Evolutionary conservation across 2,888 invertebrate species (phyloP), one percentile per base, ranked within the genome.

Genomic region (Heliconius ethilla): DNA sequence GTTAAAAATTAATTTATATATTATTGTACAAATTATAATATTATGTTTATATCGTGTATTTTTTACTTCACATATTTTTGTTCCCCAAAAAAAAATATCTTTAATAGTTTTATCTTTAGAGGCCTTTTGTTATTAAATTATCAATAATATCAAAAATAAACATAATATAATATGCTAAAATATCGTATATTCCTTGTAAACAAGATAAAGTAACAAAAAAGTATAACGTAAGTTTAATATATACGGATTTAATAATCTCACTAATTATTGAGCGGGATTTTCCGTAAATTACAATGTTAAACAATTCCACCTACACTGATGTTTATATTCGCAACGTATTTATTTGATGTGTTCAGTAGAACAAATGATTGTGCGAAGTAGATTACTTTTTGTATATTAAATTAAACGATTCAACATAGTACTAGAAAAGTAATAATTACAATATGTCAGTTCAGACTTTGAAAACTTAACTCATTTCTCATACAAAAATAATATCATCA

Each of bases 201-300:
- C 25, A 63, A 13, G 1, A 15, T 7, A n/a, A 15, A 18, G 2
- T 25, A 4, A 7, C 72, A 72, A 72, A 72, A 70, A 59, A 15
- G 10, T 15, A 40, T 3, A 40, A 40, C 40, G 40, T 40, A 40
- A 11, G 40, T 11, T 40, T 9, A 40, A 11, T 67, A 33, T 33
- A 66, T 25, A 65, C 29, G 3, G 18, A 69, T 3, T 40, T 75
- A 75, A 72, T 75, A 59, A 77, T 62, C 62, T 7, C 40, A n/a
- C 65, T 77, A 74, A 62, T 62, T 73, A 70, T 74, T 55, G n/a
- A 72, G 15, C 59, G 74, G 78, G 70, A 75, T 76, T 80, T 78
- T 78, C 78, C 76, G 22, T 66, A 65, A 70, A 75, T 70, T 51
- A 51, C 45, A n/a, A 40, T 37, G 25, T 40, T 37, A 59, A 77